Evolutionary conservation across 2,888 invertebrate species (phyloP), one percentile per base, ranked within the genome.

Genomic region (Antheraea yamamai): DNA sequence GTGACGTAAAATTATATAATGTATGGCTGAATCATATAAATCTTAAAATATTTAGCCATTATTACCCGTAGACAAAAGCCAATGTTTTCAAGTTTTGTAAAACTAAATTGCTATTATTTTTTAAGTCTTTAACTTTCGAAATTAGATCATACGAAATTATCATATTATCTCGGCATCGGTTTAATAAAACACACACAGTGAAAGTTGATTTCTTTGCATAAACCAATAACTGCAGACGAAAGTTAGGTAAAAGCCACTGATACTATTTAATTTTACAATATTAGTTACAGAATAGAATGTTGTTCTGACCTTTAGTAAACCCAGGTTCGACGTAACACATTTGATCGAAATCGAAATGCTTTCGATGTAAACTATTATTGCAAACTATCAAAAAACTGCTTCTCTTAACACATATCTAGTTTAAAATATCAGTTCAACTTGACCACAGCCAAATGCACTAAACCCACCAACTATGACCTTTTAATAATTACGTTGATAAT

Each of bases 201-300:
- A 84, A 83, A 82, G 83, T 84, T n/a, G 73, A 74, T 77, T 79
- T 73, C 73, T 78, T 81, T 79, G 76, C 81, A 77, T 77, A 72
- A 77, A 77, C 61, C 75, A 64, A 76, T 79, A 70, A 80, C 77
- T 77, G 72, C 74, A 74, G 79, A 77, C 75, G 81, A 83, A 81
- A 82, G 82, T 80, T 79, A 74, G 74, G 73, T 76, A 75, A 75
- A 75, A 75, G 75, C 72, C 71, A 30, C 58, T 75, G 51, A 51
- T 72, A 73, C 58, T 73, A 73, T 70, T 39, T 70, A 70, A 70
- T 70, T 70, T 70, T 70, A 70, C 39, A 70, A 70, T 39, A 70
- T 70, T 70, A 70, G 70, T 70, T 70, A 70, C 39, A n/a, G 39
- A 70, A 71, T 61, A 74, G 55, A 72, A 72, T 72, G 20, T 58